Evolutionary conservation across 2,888 invertebrate genomes (phyloP), one percentile per base, ranked within the genome.

Genomic region (Dryomyza anilis): DNA sequence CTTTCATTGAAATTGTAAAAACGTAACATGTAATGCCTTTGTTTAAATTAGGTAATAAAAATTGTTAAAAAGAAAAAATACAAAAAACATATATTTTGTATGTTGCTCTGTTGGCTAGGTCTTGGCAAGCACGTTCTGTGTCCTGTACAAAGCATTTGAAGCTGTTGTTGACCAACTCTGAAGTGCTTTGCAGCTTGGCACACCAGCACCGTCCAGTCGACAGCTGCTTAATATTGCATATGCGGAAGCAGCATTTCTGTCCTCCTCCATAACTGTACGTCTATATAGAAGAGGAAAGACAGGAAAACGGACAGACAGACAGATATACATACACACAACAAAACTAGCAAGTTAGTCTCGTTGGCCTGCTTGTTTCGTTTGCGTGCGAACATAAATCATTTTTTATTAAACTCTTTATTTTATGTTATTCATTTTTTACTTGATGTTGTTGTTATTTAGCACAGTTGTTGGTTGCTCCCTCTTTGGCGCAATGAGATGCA

Each of bases 401-500:
- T 66, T 65, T 66, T 66, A 61, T 66, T 66, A 63, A 64, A 64
- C 57, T 61, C 50, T 59, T 57, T 16, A 66, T 66, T 62, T 59
- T 25, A 33, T 55, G 14, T 53, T 43, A 14, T 29, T 29, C 2
- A 19, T 33, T 16, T 33, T 48, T 19, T 23, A 8, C 33, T 39
- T 39, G 39, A 14, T 5, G 7, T 6, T 39, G 39, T 39, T 39
- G 7, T 7, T 39, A n/a, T 39, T n/a, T n/a, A n/a, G n/a, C n/a
- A 39, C 48, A 1, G 25, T 16, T 52, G 4, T 16, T n/a, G 27
- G n/a, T 21, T 29, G n/a, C 27, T 14, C 27, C 52, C 8, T 61
- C 39, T 36, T 48, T 48, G 33, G n/a, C n/a, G 25, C 57, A 63
- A 56, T 57, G 57, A 57, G 29, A 36, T 63, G 63, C 63, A 56